Conservation (phyloP, 2,113 vertebrate species). For the Mystacornis crossleyi region DNA sequence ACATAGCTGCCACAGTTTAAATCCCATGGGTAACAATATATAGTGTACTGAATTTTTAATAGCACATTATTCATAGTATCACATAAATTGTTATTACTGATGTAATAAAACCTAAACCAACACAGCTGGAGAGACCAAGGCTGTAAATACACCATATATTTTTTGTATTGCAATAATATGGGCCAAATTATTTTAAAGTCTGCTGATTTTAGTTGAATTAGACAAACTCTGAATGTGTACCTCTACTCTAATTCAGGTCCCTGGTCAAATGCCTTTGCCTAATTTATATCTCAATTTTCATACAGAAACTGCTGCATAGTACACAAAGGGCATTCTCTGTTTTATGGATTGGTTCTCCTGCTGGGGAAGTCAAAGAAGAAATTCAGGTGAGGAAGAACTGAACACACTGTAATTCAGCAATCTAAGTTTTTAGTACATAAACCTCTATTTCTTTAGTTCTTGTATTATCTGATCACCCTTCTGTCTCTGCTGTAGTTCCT, state of each 20-base stretch:
- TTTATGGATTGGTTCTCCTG: background rate
- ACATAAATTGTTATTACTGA: slow-evolving; percentile 61
- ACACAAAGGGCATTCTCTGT: background rate
- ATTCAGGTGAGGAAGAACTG: background rate
- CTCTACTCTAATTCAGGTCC: background rate
- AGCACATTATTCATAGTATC: slow-evolving; percentile 50
- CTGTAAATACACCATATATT: slow-evolving; percentile 29
- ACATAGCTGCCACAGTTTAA: slow-evolving; percentile 44
- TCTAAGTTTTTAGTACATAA: background rate
- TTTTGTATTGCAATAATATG: slow-evolving; percentile 24
- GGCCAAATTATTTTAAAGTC: slow-evolving; percentile 16
- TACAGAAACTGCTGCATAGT: background rate
- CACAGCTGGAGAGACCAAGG: slow-evolving; percentile 47
- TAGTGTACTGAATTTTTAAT: slow-evolving; percentile 48
- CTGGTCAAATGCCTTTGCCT: background rate
- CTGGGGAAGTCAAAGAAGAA: background rate
- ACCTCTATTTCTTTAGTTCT: background rate
- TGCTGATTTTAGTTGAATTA: slow-evolving; percentile 33
- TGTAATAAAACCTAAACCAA: slow-evolving; percentile 62
- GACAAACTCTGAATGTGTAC: background rate
- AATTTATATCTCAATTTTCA: background rate
- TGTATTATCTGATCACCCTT: background rate
- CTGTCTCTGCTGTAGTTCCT: background rate
- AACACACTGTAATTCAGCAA: background rate
- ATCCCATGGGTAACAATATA: slow-evolving; percentile 33